Base-by-base conservation (phyloP, 2,797 vertebrate species). In the Anas flavirostris region DNA sequence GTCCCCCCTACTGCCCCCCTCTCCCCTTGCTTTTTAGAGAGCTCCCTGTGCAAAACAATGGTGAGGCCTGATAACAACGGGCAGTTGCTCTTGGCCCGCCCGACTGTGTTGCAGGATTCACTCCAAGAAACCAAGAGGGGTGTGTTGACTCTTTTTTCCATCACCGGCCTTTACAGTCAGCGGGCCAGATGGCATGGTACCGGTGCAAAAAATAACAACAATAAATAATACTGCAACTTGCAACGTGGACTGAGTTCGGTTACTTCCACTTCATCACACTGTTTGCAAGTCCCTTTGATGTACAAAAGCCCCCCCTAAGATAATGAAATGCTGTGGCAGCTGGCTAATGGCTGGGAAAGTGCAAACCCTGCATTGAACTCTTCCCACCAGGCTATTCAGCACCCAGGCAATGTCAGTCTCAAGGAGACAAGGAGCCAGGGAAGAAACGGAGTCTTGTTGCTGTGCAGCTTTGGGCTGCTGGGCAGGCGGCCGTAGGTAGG, bases 281-380 rank as follows among this genome's bases (percentile, higher is more conserved):
- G 97, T 97, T 98, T 97, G 97, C 97, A 96, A 97, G 95, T 91
- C 64, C 95, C 97, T 98, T 98, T 98, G 98, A 98, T 98, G 97
- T 97, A 97, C 66, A 96, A 97, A 97, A 97, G 93, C 90, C 83
- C 70, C 76, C 86, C 81, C 95, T 82, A 93, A 97, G 97, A 98
- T 98, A 98, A 98, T 98, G 98, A 98, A 98, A 98, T 98, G 97
- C 97, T 5, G 96, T 98, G 97, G 98, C 98, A 98, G 98, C 98
- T 98, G 98, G 98, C 94, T 97, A 98, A 98, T 98, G 98, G 98
- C 97, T 98, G 98, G 98, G 98, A 98, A 98, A 98, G 97, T 98
- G 96, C 97, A 98, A 98, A 98, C 98, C 98, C 95, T 95, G 97
- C 96, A 96, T 94, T 98, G 98, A 98, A 98, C 98, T 96, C 97